Percentiles rank a stretch among this genome's conserved stretches.
Evolutionary conservation across 2,888 invertebrate genomes (phyloP).

Genomic region (Leuctra nigra): DNA sequence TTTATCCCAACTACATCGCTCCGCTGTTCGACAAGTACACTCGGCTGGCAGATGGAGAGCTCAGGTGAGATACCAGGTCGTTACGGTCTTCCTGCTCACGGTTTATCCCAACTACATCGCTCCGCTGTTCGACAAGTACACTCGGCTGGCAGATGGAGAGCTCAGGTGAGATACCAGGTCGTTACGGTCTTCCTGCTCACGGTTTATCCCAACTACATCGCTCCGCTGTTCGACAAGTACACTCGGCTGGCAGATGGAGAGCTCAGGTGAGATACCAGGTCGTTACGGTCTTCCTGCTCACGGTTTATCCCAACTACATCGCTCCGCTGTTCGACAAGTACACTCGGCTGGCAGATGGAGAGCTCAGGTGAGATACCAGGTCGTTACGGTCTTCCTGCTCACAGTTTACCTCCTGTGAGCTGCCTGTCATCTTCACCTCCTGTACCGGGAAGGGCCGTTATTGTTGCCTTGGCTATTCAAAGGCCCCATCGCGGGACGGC

Average conservation of each 20-base stretch:
- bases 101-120: conserved; percentile 95
- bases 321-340: conserved; percentile 98
- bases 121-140: conserved; percentile 95
- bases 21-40: conserved; percentile 97
- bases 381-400: conserved; percentile 71
- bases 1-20: conserved; percentile 94
- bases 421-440: no score
- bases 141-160: conserved; percentile 88
- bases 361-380: conserved; percentile 65
- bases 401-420: conserved; percentile 91
- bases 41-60: conserved; percentile 85
- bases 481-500: no score
- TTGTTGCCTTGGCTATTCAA: no score
- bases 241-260: conserved; percentile 88
- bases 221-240: conserved; percentile 96
- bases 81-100: conserved; percentile 75
- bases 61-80: no score
- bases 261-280: no score
- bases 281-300: conserved; percentile 73
- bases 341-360: conserved; percentile 86
- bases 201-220: conserved; percentile 91
- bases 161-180: no score
- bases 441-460: no score
- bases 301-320: conserved; percentile 90
- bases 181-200: conserved; percentile 77